phyloP scores from a whole-genome alignment of 1,140 invertebrate species.

The Drosophila arawakana region DNA sequence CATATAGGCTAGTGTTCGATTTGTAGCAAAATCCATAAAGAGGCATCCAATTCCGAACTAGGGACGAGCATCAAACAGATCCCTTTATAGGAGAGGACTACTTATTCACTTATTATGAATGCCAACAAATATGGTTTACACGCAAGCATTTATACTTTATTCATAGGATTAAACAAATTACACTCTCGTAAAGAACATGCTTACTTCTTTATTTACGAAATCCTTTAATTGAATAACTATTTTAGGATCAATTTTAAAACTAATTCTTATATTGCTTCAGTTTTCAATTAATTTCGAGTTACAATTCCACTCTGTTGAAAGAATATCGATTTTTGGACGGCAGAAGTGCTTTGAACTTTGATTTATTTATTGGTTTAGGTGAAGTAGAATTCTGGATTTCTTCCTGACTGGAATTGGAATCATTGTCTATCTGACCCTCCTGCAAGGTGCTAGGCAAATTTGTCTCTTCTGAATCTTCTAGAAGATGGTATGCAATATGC shows the following conservation, averaged over 20 bases:
- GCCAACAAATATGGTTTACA: slow-evolving; percentile 20
- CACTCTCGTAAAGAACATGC: too few species aligned
- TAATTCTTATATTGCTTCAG: too few species aligned
- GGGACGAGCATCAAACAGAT: slow-evolving; percentile 21
- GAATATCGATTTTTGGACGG: slow-evolving; percentile 62
- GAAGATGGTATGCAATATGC: slow-evolving; percentile 16
- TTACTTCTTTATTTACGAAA: too few species aligned
- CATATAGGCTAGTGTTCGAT: slow-evolving; percentile 70
- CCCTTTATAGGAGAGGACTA: not conserved
- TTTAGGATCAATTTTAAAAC: too few species aligned
- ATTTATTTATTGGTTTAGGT: slow-evolving; percentile 15
- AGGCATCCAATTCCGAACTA: slow-evolving; percentile 46
- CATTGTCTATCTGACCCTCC: not conserved
- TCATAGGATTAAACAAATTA: not conserved
- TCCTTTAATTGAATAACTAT: too few species aligned
- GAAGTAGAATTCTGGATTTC: not conserved
- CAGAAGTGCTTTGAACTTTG: slow-evolving; percentile 57
- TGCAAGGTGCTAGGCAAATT: not conserved
- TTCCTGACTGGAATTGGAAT: not conserved
- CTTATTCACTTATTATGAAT: slow-evolving; percentile 26
- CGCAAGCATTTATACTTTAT: not conserved
- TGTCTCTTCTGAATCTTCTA: not conserved
- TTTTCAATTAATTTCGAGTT: not conserved
- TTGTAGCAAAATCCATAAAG: slow-evolving; percentile 63
- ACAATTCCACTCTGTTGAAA: slow-evolving; percentile 54